Evolutionary conservation across 2,113 vertebrate genomes (phyloP).

Genomic region (Erinaceus europaeus): DNA sequence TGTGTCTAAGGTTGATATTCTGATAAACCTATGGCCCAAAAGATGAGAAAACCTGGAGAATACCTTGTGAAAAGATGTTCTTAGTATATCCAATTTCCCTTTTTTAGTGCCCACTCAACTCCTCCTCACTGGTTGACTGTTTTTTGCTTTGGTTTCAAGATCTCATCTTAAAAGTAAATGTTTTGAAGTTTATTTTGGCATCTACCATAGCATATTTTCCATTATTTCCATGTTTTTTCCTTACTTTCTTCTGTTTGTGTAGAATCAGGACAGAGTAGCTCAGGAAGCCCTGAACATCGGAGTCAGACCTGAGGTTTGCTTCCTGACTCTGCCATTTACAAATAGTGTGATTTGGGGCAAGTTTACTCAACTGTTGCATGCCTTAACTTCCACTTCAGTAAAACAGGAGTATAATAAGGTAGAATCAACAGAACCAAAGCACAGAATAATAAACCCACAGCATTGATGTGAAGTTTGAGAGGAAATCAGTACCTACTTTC

Average conservation of each 20-base stretch:
- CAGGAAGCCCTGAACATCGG: neutral
- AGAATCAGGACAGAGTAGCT: neutral
- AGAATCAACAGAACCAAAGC: neutral
- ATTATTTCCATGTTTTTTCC: slow-evolving; percentile 60
- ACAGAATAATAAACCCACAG: neutral
- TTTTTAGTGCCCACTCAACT: neutral
- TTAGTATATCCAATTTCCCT: neutral
- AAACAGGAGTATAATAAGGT: neutral
- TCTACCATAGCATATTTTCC: slow-evolving; percentile 38
- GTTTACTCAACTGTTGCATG: neutral
- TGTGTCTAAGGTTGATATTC: neutral
- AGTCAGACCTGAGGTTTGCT: neutral
- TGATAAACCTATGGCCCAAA: neutral
- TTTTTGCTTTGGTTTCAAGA: slow-evolving; percentile 63
- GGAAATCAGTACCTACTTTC: too few species aligned
- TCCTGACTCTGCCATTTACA: neutral
- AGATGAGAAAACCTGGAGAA: neutral
- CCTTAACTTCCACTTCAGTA: slow-evolving; percentile 28
- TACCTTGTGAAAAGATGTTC: neutral
- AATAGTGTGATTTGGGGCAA: neutral
- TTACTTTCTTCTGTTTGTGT: slow-evolving; percentile 23
- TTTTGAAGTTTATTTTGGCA: slow-evolving; percentile 64
- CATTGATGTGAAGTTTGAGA: neutral
- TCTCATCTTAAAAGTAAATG: slow-evolving; percentile 65
- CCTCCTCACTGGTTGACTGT: neutral